phyloP scores from a whole-genome alignment of 2,888 invertebrate species.

The Formica aserva region DNA sequence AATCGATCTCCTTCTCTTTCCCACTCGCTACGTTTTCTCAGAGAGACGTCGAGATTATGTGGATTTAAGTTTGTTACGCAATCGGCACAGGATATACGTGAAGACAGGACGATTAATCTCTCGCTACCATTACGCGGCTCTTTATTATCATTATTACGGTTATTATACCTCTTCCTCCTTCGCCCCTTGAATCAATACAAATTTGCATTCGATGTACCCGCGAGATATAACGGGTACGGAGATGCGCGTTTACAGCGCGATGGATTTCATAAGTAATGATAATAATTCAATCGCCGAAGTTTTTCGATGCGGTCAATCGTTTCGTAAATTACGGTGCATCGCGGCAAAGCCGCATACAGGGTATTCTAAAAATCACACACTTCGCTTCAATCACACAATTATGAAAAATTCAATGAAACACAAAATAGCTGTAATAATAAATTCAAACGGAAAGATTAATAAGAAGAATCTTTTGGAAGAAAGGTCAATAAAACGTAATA shows the following conservation, averaged over 20 bases:
- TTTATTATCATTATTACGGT: constrained; percentile 41
- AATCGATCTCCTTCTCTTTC: constrained; percentile 29
- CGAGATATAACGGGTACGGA: constrained; percentile 60
- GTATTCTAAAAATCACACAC: not conserved
- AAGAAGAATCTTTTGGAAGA: not conserved
- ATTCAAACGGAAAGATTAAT: not conserved
- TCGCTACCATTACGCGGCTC: constrained; percentile 23
- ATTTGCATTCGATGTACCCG: constrained; percentile 38
- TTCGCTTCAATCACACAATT: not conserved
- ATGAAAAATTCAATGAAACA: not conserved
- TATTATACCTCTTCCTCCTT: constrained; percentile 9
- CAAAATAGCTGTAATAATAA: not conserved
- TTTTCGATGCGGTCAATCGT: constrained; percentile 61
- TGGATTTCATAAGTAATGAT: constrained; percentile 66
- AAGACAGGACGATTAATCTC: constrained; percentile 43
- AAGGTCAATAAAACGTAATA: not conserved
- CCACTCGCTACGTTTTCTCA: not conserved
- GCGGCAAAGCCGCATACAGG: constrained; percentile 25
- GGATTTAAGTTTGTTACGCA: constrained; percentile 25
- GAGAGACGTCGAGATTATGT: constrained; percentile 16
- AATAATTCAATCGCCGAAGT: constrained; percentile 69
- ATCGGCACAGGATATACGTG: not conserved
- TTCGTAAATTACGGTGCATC: constrained; percentile 64
- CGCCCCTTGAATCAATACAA: constrained; percentile 27
- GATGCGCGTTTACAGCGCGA: constrained; percentile 48